Evolutionary conservation across 1,140 invertebrate species (phyloP).

Genomic region (Rhynchophorus ferrugineus): DNA sequence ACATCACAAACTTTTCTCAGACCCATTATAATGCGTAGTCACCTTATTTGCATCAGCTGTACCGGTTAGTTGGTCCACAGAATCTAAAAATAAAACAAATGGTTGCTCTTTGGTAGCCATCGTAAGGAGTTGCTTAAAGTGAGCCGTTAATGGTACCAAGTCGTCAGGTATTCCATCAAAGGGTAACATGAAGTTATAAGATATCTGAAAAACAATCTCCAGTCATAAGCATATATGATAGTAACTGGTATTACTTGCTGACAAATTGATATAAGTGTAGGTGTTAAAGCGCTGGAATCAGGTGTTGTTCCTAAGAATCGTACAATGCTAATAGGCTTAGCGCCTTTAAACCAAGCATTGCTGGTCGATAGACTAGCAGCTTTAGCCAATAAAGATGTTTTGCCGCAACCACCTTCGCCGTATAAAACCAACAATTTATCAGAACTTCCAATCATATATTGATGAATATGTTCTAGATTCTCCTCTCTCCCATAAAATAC

Average conservation of each 20-base stretch:
- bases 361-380: slow-evolving; percentile 70
- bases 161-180: slow-evolving; percentile 94
- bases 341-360: slow-evolving; percentile 62
- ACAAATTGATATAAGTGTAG: slow-evolving; percentile 90
- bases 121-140: slow-evolving; percentile 89
- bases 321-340: slow-evolving; percentile 78
- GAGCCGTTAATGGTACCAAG: slow-evolving; percentile 86
- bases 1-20: no score
- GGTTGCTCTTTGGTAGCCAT: slow-evolving; percentile 75
- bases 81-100: slow-evolving; percentile 81
- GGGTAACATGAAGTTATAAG: slow-evolving; percentile 87
- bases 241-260: slow-evolving; percentile 60
- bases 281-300: slow-evolving; percentile 89
- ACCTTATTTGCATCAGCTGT: slow-evolving; percentile 91
- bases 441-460: slow-evolving; percentile 78
- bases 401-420: slow-evolving; percentile 93
- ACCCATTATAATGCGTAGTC: no score
- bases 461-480: slow-evolving; percentile 70
- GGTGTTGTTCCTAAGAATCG: slow-evolving; percentile 95
- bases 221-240: not conserved
- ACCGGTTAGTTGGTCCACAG: slow-evolving; percentile 92
- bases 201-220: slow-evolving; percentile 59
- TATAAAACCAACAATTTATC: slow-evolving; percentile 89
- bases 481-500: slow-evolving; percentile 93
- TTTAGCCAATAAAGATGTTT: slow-evolving; percentile 93